A percentile compares a stretch with the other conserved stretches of the same genome.
phyloP scores from a whole-genome alignment of 1,140 invertebrate species.

The Psix sp. region DNA sequence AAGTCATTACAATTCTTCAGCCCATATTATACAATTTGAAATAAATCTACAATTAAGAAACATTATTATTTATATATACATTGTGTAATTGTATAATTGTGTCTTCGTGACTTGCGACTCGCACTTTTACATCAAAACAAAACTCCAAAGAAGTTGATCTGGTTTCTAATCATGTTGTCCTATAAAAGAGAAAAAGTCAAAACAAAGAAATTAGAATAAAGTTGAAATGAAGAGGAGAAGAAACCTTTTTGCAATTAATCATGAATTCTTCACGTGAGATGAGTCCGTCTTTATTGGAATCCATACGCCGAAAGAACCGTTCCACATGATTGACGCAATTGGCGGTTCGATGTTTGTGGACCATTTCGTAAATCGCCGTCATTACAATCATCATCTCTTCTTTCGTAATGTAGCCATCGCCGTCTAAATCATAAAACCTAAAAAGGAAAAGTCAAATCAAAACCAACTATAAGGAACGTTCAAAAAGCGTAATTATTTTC shows the following conservation, averaged over 20 bases:
- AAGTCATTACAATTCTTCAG: too few species aligned
- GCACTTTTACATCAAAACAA: too few species aligned
- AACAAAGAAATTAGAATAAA: neutral
- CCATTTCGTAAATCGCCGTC: slow-evolving; percentile 70
- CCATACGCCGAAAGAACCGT: slow-evolving; percentile 69
- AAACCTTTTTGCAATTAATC: slow-evolving; percentile 67
- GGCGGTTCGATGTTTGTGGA: slow-evolving; percentile 53
- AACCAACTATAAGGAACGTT: slow-evolving; percentile 3
- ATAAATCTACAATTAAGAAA: too few species aligned
- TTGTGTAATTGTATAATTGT: too few species aligned
- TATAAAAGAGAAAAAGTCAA: slow-evolving; percentile 45
- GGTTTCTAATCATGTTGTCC: slow-evolving; percentile 62
- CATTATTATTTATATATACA: too few species aligned
- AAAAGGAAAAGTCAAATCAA: slow-evolving; percentile 14
- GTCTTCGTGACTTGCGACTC: too few species aligned
- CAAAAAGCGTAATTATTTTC: slow-evolving; percentile 6
- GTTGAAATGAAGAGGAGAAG: neutral
- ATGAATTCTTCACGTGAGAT: slow-evolving; percentile 70
- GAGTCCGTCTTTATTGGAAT: slow-evolving; percentile 66
- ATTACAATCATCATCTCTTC: slow-evolving; percentile 66
- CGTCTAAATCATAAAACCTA: slow-evolving; percentile 70
- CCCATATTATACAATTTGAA: too few species aligned
- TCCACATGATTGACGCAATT: slow-evolving; percentile 66
- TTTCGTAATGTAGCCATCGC: slow-evolving; percentile 69
- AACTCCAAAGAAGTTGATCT: slow-evolving; percentile 62